Conservation (phyloP, 2,797 vertebrate genomes). For the Crypturellus tataupa region DNA sequence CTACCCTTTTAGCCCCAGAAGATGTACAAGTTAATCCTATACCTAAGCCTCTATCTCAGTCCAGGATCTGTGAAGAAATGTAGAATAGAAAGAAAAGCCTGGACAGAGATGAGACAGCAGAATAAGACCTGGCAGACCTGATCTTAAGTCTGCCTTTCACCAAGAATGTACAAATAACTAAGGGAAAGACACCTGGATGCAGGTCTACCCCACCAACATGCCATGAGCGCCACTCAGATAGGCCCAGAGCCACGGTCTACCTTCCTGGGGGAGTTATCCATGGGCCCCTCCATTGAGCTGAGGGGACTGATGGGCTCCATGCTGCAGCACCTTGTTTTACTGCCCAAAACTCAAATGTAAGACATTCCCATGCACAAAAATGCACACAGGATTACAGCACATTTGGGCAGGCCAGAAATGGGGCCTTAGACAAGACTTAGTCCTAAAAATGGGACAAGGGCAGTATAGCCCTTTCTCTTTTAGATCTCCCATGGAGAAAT, state of each 20-base stretch:
- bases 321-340: not conserved
- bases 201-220: not conserved
- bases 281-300: not conserved
- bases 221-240: not conserved
- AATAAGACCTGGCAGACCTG: no score
- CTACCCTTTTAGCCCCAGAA: not conserved
- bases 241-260: not conserved
- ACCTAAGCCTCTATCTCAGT: not conserved
- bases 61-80: not conserved
- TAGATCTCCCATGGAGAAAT: constrained; percentile 29
- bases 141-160: not conserved
- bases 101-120: not conserved
- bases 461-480: not conserved
- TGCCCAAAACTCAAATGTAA: not conserved
- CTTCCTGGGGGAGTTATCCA: not conserved
- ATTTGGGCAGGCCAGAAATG: not conserved
- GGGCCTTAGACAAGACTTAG: not conserved
- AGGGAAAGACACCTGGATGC: not conserved
- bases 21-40: not conserved
- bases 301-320: not conserved
- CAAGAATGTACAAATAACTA: no score
- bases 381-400: not conserved
- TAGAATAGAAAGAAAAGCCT: not conserved
- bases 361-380: not conserved
- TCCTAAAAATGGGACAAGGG: not conserved